phyloP scores from a whole-genome alignment of 2,888 invertebrate genomes.

The Embidobia sp. region DNA sequence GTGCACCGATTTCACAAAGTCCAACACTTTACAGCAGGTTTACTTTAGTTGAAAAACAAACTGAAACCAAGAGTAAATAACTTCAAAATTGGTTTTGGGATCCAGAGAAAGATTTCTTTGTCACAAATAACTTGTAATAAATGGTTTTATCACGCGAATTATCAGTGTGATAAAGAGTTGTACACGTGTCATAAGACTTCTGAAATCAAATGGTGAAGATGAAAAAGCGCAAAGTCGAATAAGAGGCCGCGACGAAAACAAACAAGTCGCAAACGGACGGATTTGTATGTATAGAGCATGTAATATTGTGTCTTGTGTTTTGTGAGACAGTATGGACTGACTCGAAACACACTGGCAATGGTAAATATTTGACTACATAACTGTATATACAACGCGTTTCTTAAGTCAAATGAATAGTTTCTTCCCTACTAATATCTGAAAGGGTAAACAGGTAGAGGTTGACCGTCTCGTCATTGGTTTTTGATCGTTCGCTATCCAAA shows the following conservation, averaged over 20 bases:
- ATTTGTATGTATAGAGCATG: slow-evolving; percentile 29
- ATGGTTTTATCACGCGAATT: slow-evolving; percentile 30
- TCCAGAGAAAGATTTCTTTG: slow-evolving; percentile 9
- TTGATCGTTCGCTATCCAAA: slow-evolving; percentile 21
- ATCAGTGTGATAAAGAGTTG: slow-evolving; percentile 19
- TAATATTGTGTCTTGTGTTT: slow-evolving; percentile 56
- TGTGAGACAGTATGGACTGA: slow-evolving; percentile 10
- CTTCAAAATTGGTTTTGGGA: not conserved
- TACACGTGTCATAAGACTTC: slow-evolving; percentile 18
- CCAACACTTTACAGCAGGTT: too few species aligned
- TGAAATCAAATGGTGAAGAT: slow-evolving; percentile 15
- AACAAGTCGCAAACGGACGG: slow-evolving; percentile 30
- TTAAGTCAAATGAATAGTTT: slow-evolving; percentile 58
- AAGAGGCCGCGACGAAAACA: slow-evolving; percentile 27
- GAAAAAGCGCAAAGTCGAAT: slow-evolving; percentile 47
- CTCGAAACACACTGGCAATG: slow-evolving; percentile 32
- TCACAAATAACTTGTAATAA: slow-evolving; percentile 11
- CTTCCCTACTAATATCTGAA: slow-evolving; percentile 52
- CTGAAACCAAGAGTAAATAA: not conserved
- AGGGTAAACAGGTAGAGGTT: slow-evolving; percentile 22
- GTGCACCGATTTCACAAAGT: too few species aligned
- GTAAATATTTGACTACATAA: slow-evolving; percentile 59
- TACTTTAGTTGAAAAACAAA: too few species aligned
- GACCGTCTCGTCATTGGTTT: slow-evolving; percentile 34
- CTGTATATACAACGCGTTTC: slow-evolving; percentile 56